Percentiles rank a stretch among this genome's conserved stretches.
These are phyloP conservation scores for Drosophila bocqueti DNA, from an alignment of 1,140 invertebrate species.

Conservation along the genomic window DNA sequence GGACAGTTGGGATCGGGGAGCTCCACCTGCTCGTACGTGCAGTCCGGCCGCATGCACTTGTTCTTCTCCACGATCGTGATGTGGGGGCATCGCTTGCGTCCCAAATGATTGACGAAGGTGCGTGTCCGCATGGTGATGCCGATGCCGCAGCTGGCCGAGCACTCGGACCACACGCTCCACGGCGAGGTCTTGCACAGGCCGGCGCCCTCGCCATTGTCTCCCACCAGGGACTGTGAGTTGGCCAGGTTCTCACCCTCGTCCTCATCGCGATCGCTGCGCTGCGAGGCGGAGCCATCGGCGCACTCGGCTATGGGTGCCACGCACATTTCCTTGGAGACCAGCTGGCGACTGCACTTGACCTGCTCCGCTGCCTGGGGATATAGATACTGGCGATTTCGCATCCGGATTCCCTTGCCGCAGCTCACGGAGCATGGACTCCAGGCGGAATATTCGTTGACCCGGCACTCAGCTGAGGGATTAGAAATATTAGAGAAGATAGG, in stretches of 20 bases:
- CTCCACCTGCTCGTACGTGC: conserved; percentile 86
- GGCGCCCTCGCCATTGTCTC: conserved; percentile 80
- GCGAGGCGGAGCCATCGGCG: conserved; percentile 61
- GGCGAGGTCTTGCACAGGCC: conserved; percentile 90
- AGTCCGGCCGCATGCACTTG: conserved; percentile 90
- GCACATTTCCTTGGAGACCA: conserved; percentile 95
- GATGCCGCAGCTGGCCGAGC: conserved; percentile 92
- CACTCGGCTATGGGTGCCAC: conserved; percentile 90
- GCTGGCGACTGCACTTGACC: conserved; percentile 92
- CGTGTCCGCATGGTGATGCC: conserved; percentile 91
- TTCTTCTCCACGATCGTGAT: conserved; percentile 90
- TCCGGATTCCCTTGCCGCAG: conserved; percentile 95
- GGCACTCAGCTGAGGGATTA: conserved; percentile 89
- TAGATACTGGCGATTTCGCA: conserved; percentile 91
- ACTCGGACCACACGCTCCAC: conserved; percentile 93
- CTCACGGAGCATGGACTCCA: conserved; percentile 94
- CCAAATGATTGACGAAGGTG: conserved; percentile 90
- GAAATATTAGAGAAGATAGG: no score
- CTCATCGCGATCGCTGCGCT: conserved; percentile 64
- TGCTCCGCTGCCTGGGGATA: conserved; percentile 92
- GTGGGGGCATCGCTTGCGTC: conserved; percentile 91
- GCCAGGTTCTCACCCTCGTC: conserved; percentile 85
- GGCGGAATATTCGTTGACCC: conserved; percentile 89
- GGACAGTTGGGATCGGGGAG: conserved; percentile 87
- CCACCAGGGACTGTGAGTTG: conserved; percentile 67